Percentiles rank a stretch among this genome's conserved stretches.
Evolutionary conservation across 2,888 invertebrate species (phyloP).

Genomic region (Latrodectus hesperus): DNA sequence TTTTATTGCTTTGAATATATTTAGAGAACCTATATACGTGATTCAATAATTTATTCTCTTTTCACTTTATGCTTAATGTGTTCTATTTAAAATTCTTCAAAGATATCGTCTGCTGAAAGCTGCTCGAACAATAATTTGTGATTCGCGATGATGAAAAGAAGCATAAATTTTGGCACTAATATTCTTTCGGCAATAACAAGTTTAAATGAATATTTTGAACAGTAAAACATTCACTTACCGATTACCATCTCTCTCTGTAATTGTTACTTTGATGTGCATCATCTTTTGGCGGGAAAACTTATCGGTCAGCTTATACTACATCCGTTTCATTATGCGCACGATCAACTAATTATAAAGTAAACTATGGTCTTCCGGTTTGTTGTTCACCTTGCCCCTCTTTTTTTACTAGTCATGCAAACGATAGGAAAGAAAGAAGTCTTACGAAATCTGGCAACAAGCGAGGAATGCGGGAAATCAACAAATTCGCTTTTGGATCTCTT

Average conservation of each 20-base stretch:
- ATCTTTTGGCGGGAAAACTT: conserved; percentile 4
- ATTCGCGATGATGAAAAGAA: too few relatives aligned
- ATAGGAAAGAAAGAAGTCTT: conserved; percentile 5
- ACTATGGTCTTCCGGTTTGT: conserved; percentile 16
- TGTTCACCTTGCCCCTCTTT: conserved; percentile 66
- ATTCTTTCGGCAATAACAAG: too few relatives aligned
- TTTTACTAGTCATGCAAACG: background rate
- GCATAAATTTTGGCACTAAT: too few relatives aligned
- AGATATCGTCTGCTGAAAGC: too few relatives aligned
- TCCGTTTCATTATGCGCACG: background rate
- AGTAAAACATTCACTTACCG: conserved; percentile 39
- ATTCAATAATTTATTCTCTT: too few relatives aligned
- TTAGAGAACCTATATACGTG: too few relatives aligned
- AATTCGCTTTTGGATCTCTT: conserved; percentile 58
- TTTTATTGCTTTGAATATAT: too few relatives aligned
- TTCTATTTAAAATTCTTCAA: too few relatives aligned
- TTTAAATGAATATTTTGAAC: too few relatives aligned
- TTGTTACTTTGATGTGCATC: conserved; percentile 58
- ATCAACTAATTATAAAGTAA: background rate
- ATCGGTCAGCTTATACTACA: conserved; percentile 7
- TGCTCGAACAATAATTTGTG: too few relatives aligned
- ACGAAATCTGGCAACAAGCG: conserved; percentile 36
- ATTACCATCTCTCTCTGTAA: conserved; percentile 5
- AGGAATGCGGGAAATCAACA: conserved; percentile 59
- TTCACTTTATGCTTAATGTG: too few relatives aligned